These are phyloP conservation scores for Acleris sparsana DNA, from an alignment of 2,888 invertebrate species.

Conservation along the genomic window DNA sequence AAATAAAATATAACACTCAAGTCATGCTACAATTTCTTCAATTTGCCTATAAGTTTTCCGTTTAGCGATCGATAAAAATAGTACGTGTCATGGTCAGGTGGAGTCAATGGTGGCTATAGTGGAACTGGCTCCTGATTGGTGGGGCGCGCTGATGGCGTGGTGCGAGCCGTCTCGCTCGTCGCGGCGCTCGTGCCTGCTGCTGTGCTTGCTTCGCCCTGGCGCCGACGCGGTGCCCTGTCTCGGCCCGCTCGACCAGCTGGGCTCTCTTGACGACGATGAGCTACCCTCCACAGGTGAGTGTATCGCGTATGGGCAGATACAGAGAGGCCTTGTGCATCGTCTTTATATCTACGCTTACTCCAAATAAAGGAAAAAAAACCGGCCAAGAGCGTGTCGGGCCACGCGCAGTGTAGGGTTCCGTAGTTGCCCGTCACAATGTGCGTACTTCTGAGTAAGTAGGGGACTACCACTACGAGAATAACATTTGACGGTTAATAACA, in stretches of 20 bases:
- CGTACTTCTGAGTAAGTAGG: too few relatives aligned
- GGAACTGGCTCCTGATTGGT: constrained; percentile 93
- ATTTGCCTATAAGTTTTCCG: too few relatives aligned
- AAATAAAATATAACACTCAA: too few relatives aligned
- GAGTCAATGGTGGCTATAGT: constrained; percentile 97
- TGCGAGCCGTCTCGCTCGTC: constrained; percentile 87
- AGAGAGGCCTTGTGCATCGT: too few relatives aligned
- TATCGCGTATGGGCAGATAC: background rate
- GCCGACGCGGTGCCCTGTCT: constrained; percentile 92
- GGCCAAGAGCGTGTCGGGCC: too few relatives aligned
- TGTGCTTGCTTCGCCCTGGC: constrained; percentile 93
- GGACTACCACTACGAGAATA: too few relatives aligned
- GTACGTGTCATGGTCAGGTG: constrained; percentile 70
- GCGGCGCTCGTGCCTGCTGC: constrained; percentile 91
- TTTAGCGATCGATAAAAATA: background rate
- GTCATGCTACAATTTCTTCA: too few relatives aligned
- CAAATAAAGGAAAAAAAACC: too few relatives aligned
- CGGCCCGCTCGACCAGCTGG: constrained; percentile 91
- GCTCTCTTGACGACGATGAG: constrained; percentile 83
- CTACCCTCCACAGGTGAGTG: constrained; percentile 45
- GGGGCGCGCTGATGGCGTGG: constrained; percentile 96
- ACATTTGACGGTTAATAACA: too few relatives aligned
- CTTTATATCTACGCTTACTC: too few relatives aligned
- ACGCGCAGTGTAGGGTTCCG: too few relatives aligned
- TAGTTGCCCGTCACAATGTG: too few relatives aligned